These are phyloP conservation scores for Dromaius novaehollandiae DNA, from an alignment of 2,113 vertebrate species.

Conservation along the genomic window DNA sequence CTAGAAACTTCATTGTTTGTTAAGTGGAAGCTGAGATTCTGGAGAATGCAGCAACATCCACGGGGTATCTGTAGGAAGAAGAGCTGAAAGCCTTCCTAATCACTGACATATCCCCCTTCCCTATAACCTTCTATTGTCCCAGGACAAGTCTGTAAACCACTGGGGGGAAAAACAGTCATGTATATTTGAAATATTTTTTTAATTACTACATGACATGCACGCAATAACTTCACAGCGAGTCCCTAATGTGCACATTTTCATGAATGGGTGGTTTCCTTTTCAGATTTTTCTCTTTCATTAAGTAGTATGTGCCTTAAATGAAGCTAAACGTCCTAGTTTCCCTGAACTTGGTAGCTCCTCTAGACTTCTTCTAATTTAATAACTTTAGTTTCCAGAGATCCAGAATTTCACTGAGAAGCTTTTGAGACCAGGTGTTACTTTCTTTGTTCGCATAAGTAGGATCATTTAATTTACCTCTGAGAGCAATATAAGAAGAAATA, in stretches of 20 bases:
- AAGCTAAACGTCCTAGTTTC: neutral
- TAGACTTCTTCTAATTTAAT: neutral
- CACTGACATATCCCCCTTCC: neutral
- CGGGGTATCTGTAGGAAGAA: conserved; percentile 61
- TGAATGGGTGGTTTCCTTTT: neutral
- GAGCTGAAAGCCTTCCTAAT: conserved; percentile 38
- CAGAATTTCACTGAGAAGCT: neutral
- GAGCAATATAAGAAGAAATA: neutral
- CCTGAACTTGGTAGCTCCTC: neutral
- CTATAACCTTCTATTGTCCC: conserved; percentile 28
- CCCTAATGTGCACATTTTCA: neutral
- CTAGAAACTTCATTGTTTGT: conserved; percentile 63
- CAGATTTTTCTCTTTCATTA: neutral
- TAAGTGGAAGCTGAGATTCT: conserved; percentile 50
- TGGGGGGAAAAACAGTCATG: neutral
- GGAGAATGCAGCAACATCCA: conserved; percentile 53
- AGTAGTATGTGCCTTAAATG: neutral
- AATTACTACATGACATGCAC: neutral
- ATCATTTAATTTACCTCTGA: neutral
- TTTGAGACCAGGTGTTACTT: neutral
- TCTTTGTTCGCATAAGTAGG: neutral
- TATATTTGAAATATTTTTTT: conserved; percentile 10
- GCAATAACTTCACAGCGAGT: neutral
- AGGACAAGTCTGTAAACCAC: neutral
- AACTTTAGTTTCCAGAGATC: neutral